Base-by-base conservation (phyloP, 2,113 vertebrate species). In the Aythya baeri region DNA sequence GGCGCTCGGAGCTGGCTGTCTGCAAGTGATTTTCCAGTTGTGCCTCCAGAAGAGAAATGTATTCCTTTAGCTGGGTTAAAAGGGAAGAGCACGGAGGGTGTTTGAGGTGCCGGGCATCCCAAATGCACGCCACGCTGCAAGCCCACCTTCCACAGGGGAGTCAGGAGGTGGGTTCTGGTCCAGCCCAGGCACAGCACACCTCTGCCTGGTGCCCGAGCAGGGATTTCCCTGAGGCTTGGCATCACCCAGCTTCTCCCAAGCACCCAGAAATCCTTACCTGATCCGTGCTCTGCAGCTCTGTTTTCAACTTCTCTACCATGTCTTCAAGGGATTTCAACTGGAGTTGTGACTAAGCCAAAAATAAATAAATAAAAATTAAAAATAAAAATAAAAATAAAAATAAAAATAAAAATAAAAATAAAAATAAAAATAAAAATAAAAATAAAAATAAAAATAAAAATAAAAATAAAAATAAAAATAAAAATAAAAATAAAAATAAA, bases 21-120 rank as follows among this genome's bases (percentile, higher is more conserved):
- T 98, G 98, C 97, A 99, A 97, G 96, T 99, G 99, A 97, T 98
- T 98, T 98, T 99, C 98, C 95, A 99, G 96, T 95, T 99, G 99
- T 0, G 97, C 98, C 95, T 99, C 99, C 95, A 99, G 94, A 36
- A 99, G 97, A 84, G 98, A 98, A 38, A 98, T 97, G 93, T 99
- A 98, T 74, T 98, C 98, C 96, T 98, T 98, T 76, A 99, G 61
- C 99, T 99, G 89, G 58, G 79, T 96, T 21, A 77, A 43, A 90
- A 78, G n/a, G 61, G n/a, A 68, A 7, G 20, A 78, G 55, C 83
- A 8, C 10, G 67, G 13, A 77, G 17, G 3, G 8, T 83, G 58
- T 23, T 6, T 61, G 58, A 78, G 49, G 25, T 76, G 31, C 57
- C 85, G 27, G 41, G 57, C 6, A 76, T 43, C 34, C 21, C 62